Conservation (phyloP, 2,113 vertebrate species). For the Corythoichthys haematopterus region DNA sequence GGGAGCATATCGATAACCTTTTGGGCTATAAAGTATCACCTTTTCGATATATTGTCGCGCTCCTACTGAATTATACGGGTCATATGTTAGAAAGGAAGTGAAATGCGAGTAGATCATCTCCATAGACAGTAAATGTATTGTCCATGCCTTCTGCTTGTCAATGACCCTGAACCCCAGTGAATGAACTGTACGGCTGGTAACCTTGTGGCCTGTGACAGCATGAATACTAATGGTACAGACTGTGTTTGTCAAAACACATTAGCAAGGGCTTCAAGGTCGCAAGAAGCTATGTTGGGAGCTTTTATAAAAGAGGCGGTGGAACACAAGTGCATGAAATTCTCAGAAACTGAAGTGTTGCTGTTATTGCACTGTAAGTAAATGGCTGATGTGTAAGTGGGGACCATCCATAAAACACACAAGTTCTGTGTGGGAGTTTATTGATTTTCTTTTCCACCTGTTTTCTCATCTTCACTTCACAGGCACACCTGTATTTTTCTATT, state of each 20-base stretch:
- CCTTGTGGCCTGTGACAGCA: conserved; percentile 29
- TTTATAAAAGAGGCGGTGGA: conserved; percentile 14
- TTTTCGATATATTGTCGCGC: no score
- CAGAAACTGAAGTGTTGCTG: conserved; percentile 33
- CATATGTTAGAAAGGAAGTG: conserved; percentile 41
- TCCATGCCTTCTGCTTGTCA: conserved; percentile 28
- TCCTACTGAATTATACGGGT: neutral
- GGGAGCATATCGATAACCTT: no score
- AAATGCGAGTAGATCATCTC: conserved; percentile 35
- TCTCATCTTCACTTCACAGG: conserved; percentile 49
- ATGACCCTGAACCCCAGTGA: conserved; percentile 53
- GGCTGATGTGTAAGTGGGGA: conserved; percentile 34
- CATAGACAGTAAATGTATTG: conserved; percentile 44
- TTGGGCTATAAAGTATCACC: no score
- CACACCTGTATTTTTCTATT: conserved; percentile 57
- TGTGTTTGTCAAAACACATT: conserved; percentile 54
- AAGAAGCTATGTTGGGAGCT: conserved; percentile 37
- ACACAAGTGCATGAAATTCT: conserved; percentile 29
- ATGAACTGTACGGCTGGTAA: conserved; percentile 33
- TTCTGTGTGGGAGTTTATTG: conserved; percentile 39
- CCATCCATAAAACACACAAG: conserved; percentile 24
- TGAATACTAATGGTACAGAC: conserved; percentile 58
- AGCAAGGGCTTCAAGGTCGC: conserved; percentile 36
- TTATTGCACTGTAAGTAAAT: conserved; percentile 40
- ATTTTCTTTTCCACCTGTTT: conserved; percentile 42